Evolutionary conservation across 1,140 invertebrate species (phyloP).

Genomic region (Trissolcus basalis): DNA sequence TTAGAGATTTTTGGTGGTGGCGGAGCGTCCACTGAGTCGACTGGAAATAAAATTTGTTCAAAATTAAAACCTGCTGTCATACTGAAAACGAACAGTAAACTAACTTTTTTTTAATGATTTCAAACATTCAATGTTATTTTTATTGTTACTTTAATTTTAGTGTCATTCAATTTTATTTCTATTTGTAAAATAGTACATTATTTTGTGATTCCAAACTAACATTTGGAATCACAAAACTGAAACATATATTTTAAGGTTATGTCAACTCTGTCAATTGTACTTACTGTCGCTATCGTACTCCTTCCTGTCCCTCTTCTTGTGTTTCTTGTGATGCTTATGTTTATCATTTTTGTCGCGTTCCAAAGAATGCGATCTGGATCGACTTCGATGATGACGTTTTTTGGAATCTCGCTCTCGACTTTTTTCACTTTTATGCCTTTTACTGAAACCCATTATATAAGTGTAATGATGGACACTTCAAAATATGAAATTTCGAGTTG

Average conservation of each 20-base stretch:
- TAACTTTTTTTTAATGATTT: too few species aligned
- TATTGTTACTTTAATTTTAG: too few species aligned
- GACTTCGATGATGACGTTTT: conserved; percentile 77
- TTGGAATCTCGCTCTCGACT: conserved; percentile 75
- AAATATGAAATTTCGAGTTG: too few species aligned
- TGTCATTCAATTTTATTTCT: too few species aligned
- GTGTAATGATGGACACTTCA: conserved; percentile 12
- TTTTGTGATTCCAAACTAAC: too few species aligned
- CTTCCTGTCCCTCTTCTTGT: conserved; percentile 79
- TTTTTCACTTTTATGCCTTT: conserved; percentile 76
- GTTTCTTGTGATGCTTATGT: conserved; percentile 79
- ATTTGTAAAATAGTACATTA: too few species aligned
- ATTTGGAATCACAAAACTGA: too few species aligned
- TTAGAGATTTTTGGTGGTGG: conserved; percentile 73
- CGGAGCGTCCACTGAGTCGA: conserved; percentile 71
- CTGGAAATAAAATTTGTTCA: conserved; percentile 64
- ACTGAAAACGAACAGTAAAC: too few species aligned
- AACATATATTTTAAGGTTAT: background rate
- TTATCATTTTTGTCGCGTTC: conserved; percentile 75
- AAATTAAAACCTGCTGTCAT: too few species aligned
- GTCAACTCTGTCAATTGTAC: conserved; percentile 18
- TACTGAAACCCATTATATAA: conserved; percentile 77
- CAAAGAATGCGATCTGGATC: conserved; percentile 73
- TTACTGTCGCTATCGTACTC: conserved; percentile 79
- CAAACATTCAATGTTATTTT: too few species aligned